Evolutionary conservation across 1,140 invertebrate genomes (phyloP).

Genomic region (Pachyrhynchus sulphureomaculatus): DNA sequence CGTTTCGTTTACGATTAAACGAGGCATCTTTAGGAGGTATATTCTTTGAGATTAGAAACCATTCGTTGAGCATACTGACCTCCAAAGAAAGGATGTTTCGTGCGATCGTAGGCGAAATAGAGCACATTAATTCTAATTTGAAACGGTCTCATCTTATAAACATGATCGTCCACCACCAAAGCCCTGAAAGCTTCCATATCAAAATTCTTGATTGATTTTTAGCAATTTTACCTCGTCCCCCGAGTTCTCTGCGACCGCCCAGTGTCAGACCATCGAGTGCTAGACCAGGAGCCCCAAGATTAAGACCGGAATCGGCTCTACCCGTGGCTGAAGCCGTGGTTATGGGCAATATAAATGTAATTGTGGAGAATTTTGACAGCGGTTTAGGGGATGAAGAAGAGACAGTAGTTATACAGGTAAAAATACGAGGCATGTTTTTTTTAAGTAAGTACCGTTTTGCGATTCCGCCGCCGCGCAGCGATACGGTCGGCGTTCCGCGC

Average conservation of each 20-base stretch:
- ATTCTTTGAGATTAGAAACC: too few species aligned
- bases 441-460: too few species aligned
- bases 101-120: background rate
- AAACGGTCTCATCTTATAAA: too few species aligned
- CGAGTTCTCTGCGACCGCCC: slow-evolving; percentile 61
- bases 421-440: too few species aligned
- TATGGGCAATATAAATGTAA: slow-evolving; percentile 66
- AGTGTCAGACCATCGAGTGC: slow-evolving; percentile 73
- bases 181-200: background rate
- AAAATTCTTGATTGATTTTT: background rate
- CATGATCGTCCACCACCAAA: too few species aligned
- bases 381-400: slow-evolving; percentile 56
- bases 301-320: slow-evolving; percentile 58
- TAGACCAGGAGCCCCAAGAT: slow-evolving; percentile 72
- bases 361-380: slow-evolving; percentile 64
- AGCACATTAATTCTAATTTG: too few species aligned
- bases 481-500: too few species aligned
- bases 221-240: slow-evolving; percentile 46
- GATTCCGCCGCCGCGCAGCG: too few species aligned
- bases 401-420: slow-evolving; percentile 56
- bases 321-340: slow-evolving; percentile 53
- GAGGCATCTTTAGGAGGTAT: too few species aligned
- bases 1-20: too few species aligned
- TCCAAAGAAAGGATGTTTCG: background rate
- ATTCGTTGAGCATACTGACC: too few species aligned